These are phyloP conservation scores for Callorhinus ursinus DNA, from an alignment of 2,113 vertebrate genomes.

Conservation along the genomic window DNA sequence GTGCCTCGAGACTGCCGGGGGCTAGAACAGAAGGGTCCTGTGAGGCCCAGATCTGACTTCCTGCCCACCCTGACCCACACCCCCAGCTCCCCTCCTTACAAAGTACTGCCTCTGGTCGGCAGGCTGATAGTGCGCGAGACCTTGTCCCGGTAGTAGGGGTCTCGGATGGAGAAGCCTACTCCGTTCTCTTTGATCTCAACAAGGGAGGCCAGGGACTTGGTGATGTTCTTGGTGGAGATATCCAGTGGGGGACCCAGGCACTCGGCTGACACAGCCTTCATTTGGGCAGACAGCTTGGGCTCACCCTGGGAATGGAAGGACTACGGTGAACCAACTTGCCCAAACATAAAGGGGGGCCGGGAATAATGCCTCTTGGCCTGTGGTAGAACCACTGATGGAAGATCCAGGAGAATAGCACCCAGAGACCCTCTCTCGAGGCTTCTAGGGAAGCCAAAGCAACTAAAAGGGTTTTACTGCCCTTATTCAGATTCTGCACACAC, in stretches of 20 bases:
- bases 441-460: not conserved
- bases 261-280: slow-evolving; percentile 96
- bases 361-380: not conserved
- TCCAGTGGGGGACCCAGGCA: slow-evolving; percentile 94
- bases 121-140: slow-evolving; percentile 94
- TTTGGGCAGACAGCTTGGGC: slow-evolving; percentile 94
- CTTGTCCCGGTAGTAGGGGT: slow-evolving; percentile 91
- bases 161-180: slow-evolving; percentile 88
- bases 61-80: fast-evolving
- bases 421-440: not conserved
- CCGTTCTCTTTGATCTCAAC: slow-evolving; percentile 96
- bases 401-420: not conserved
- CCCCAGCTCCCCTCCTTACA: slow-evolving; percentile 87
- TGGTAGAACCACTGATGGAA: fast-evolving
- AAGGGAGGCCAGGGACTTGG: slow-evolving; percentile 96
- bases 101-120: slow-evolving; percentile 94
- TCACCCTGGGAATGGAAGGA: slow-evolving; percentile 87
- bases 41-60: not conserved
- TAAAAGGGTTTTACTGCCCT: not conserved
- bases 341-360: too few relatives aligned
- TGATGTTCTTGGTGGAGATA: slow-evolving; percentile 92
- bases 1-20: slow-evolving; percentile 95
- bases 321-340: not conserved
- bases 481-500: fast-evolving
- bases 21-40: slow-evolving; percentile 80